Evolutionary conservation across 2,888 invertebrate genomes (phyloP), one percentile per base, ranked within the genome.

Genomic region (Ormyrus nitidulus): DNA sequence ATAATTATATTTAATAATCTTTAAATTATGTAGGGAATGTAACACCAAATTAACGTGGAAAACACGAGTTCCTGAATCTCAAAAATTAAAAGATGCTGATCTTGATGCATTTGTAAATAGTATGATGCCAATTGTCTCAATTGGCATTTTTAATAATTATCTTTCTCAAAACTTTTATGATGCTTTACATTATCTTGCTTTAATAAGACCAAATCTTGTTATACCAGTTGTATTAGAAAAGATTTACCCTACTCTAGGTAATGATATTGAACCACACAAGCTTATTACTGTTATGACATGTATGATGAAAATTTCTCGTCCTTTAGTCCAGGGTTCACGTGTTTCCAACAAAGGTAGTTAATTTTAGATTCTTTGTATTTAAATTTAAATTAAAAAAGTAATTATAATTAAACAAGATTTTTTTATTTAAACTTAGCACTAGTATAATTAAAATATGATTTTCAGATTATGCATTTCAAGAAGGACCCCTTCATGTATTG

Each of bases 251-350:
- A 94, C 96, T 0, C 91, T 98, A 87, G 96, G 96, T 86, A 96
- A 96, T 1, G 90, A 97, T 54, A 97, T 96, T 0, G 98, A 98
- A 89, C 98, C 98, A 0, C 97, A 98, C 88, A 94, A 95, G 89
- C 92, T 95, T 11, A 95, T 95, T 0, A 94, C 95, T 1, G 93
- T 95, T 0, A 93, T 96, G 93, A 92, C 93, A 77, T 94, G 94
- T 70, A 93, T 95, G 51, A 93, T 94, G 0, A 93, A 95, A 0
- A 93, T 96, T 6, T 94, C 95, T 0, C 91, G 95, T 73, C 93
- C 94, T 0, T 91, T 95, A 91, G 92, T 94, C 11, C 88, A 90
- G 82, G 91, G 91, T 46, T 86, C 90, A 62, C 86, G 89, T 58
- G 88, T 89, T 69, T 83, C 87, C 46, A 89, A 89, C 62, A 82